Evolutionary conservation across 2,113 vertebrate species (phyloP).

Genomic region (Pituophis catenifer): DNA sequence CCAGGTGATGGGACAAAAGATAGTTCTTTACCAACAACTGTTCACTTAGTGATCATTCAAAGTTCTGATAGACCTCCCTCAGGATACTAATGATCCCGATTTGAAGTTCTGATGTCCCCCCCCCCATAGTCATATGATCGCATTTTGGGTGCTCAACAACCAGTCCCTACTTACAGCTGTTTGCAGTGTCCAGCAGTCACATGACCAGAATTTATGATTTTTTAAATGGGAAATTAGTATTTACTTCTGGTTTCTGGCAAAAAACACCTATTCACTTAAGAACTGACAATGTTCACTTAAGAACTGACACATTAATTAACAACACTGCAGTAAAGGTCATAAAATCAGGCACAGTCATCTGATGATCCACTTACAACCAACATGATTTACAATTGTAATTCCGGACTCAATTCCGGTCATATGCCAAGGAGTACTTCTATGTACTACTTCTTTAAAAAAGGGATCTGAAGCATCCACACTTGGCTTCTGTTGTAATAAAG

Average conservation of each 20-base stretch:
- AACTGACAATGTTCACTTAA: neutral
- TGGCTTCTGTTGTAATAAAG: neutral
- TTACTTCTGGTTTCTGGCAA: neutral
- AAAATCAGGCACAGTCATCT: neutral
- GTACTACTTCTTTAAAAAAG: neutral
- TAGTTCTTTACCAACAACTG: neutral
- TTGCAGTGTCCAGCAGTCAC: neutral
- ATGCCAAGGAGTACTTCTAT: neutral
- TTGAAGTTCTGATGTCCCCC: neutral
- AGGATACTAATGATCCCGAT: neutral
- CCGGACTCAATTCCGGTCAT: neutral
- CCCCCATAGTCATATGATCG: neutral
- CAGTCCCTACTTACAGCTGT: neutral
- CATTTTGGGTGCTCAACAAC: neutral
- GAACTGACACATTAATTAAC: neutral
- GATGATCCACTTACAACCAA: neutral
- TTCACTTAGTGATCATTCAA: neutral
- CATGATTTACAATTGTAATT: neutral
- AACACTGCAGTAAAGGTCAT: neutral
- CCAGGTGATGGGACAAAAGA: neutral
- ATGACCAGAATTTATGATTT: neutral
- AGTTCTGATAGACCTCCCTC: neutral
- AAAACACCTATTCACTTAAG: neutral
- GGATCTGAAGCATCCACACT: neutral
- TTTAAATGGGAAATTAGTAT: neutral